Evolutionary conservation across 2,797 vertebrate species (phyloP), one percentile per base, ranked within the genome.

Genomic region (Sebastes hubbsi): DNA sequence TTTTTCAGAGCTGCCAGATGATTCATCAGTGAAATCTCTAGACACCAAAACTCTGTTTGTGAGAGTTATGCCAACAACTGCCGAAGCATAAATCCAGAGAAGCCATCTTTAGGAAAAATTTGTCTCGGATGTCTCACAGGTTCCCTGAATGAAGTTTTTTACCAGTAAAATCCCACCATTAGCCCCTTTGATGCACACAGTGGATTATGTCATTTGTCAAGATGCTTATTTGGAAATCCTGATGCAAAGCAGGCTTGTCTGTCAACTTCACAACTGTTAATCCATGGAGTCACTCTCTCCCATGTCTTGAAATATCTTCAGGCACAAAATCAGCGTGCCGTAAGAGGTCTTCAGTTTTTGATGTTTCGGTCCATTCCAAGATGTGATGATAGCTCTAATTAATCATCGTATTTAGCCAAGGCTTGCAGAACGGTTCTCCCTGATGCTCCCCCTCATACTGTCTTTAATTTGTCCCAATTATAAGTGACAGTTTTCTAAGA

Each of bases 21-120:
- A 97, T 12, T 77, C 95, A 66, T 94, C 97, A 24, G 89, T 98
- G 90, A 97, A 97, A 94, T 96, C 93, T 61, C 87, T 99, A 85
- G 95, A 97, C 94, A 96, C 82, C 85, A 98, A 97, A 95, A 98
- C 96, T 20, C 61, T 99, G 20, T 99, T 96, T 81, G 96, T 99
- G 87, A 88, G 84, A 88, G 97, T 97, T 87, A 87, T 96, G 78
- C 96, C 97, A 34, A 98, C 97, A 62, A 97, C 97, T 1, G 97
- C 98, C 25, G 97, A 98, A 78, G 88, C 94, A 6, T 96, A 94
- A 90, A 87, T 80, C 77, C 70, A 56, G 42, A 69, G 13, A 80
- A 55, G 70, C 25, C 46, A 16, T 71, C 63, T 58, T 49, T 8
- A 38, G 58, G 60, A 46, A 46, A 8, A 59, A 32, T 79, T 75